Conservation (phyloP, 2,797 vertebrate genomes). For the Notolabrus celidotus region DNA sequence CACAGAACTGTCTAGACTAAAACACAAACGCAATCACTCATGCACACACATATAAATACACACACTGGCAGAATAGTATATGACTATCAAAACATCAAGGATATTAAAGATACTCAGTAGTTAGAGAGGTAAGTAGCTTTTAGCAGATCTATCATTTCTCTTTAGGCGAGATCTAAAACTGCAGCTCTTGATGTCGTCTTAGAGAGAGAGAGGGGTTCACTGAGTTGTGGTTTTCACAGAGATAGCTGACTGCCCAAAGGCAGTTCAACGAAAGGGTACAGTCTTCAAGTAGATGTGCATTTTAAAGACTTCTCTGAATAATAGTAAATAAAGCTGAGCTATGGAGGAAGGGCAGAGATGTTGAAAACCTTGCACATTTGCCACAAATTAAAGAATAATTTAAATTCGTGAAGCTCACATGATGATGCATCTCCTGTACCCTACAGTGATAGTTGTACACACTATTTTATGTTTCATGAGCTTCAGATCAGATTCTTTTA, state of each 20-base stretch:
- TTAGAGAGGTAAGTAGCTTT: not conserved
- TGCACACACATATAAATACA: not conserved
- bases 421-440: not conserved
- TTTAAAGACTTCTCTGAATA: not conserved
- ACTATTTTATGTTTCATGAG: too few relatives aligned
- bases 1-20: too few relatives aligned
- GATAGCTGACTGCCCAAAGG: slow-evolving; percentile 1
- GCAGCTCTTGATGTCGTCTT: slow-evolving; percentile 2
- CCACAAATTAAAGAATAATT: not conserved
- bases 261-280: not conserved
- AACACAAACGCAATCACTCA: not conserved
- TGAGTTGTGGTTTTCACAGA: not conserved
- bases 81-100: not conserved
- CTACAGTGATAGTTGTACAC: too few relatives aligned
- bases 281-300: not conserved
- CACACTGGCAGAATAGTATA: not conserved
- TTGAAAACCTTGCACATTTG: too few relatives aligned
- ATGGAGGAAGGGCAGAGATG: not conserved
- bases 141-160: not conserved
- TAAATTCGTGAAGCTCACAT: not conserved
- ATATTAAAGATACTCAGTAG: not conserved
- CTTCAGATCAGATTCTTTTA: too few relatives aligned
- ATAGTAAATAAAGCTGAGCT: not conserved
- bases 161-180: not conserved
- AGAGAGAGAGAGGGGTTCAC: not conserved